Percentiles rank a stretch among this genome's conserved stretches.
Evolutionary conservation across 2,888 invertebrate genomes (phyloP).

Genomic region (Drosophila lacicola): DNA sequence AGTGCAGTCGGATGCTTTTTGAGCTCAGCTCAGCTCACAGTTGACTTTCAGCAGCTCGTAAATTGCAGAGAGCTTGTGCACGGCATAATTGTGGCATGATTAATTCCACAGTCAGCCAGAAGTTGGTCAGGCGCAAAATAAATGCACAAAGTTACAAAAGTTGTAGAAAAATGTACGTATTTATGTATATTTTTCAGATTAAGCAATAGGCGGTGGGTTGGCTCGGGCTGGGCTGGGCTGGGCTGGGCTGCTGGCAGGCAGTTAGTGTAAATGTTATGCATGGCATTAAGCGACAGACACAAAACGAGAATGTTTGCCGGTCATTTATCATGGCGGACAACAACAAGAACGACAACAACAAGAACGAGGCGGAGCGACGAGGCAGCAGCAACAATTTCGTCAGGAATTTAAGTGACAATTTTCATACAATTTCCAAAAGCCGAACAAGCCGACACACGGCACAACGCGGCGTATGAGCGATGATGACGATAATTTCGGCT

Average conservation of each 20-base stretch:
- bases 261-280: constrained; percentile 65
- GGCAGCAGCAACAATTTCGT: constrained; percentile 54
- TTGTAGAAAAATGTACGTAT: constrained; percentile 36
- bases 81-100: constrained; percentile 57
- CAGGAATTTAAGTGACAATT: constrained; percentile 75
- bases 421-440: constrained; percentile 62
- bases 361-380: constrained; percentile 9
- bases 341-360: constrained; percentile 21
- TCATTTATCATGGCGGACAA: constrained; percentile 68
- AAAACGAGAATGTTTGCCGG: constrained; percentile 56
- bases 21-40: not conserved
- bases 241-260: constrained; percentile 5
- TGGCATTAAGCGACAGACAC: constrained; percentile 40
- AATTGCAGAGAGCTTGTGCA: constrained; percentile 14
- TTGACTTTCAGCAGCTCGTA: not conserved
- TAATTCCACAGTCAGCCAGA: constrained; percentile 61
- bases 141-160: constrained; percentile 39
- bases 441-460: constrained; percentile 18
- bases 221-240: not conserved
- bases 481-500: constrained; percentile 59
- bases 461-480: constrained; percentile 70
- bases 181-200: constrained; percentile 47
- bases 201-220: constrained; percentile 22
- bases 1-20: constrained; percentile 1
- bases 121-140: constrained; percentile 26